Conservation (phyloP, 2,113 vertebrate species). For the Oryzias melastigma region DNA sequence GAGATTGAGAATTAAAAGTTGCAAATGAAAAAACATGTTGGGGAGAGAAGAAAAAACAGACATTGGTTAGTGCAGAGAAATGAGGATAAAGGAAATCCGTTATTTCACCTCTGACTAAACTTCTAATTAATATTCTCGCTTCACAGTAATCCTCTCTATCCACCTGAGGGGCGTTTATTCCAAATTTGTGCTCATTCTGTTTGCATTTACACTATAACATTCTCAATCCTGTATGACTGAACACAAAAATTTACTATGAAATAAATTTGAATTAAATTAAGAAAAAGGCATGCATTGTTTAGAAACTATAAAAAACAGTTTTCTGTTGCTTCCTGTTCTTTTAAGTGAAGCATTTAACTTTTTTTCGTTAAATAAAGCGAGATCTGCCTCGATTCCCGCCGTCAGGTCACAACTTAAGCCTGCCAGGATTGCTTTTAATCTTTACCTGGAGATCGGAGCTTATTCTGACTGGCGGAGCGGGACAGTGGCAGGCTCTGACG, state of each 20-base stretch:
- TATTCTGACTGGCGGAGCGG: slow-evolving; percentile 95
- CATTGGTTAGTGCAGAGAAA: slow-evolving; percentile 42
- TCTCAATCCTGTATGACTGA: neutral
- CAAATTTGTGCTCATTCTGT: slow-evolving; percentile 25
- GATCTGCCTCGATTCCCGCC: slow-evolving; percentile 20
- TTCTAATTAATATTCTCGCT: slow-evolving; percentile 14
- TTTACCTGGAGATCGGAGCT: slow-evolving; percentile 94
- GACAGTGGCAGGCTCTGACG: slow-evolving; percentile 96
- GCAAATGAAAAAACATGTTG: slow-evolving; percentile 39
- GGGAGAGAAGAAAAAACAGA: slow-evolving; percentile 54
- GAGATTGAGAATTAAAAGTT: slow-evolving; percentile 61
- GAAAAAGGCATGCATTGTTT: too few relatives aligned
- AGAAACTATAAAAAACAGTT: too few relatives aligned
- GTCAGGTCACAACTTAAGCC: slow-evolving; percentile 14
- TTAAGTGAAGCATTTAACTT: neutral
- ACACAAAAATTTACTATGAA: neutral
- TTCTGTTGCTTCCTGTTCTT: neutral
- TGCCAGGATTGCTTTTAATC: slow-evolving; percentile 17
- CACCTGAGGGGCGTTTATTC: slow-evolving; percentile 3
- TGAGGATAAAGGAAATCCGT: slow-evolving; percentile 3
- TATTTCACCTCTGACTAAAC: slow-evolving; percentile 18
- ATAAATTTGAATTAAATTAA: neutral
- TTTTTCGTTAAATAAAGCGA: slow-evolving; percentile 12
- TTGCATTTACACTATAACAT: slow-evolving; percentile 11
- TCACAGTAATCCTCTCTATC: slow-evolving; percentile 26